phyloP scores from a whole-genome alignment of 2,888 invertebrate genomes.

The Drosophila borealis region DNA sequence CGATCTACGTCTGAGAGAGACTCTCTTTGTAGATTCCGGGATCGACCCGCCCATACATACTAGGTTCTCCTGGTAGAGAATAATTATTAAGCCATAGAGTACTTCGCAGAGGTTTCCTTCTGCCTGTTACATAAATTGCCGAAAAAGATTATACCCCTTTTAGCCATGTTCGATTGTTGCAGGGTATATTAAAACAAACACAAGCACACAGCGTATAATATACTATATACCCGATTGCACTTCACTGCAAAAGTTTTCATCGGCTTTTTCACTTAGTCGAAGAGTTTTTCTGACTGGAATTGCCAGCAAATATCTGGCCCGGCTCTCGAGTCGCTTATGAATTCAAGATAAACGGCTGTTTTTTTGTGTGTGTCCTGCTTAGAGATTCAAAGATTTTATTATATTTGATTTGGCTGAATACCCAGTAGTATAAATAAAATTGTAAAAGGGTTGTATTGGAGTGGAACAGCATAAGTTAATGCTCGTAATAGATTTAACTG shows the following conservation, averaged over 20 bases:
- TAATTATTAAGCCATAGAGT: too few species aligned
- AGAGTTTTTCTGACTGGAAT: slow-evolving; percentile 9
- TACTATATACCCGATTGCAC: slow-evolving; percentile 62
- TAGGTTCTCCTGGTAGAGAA: too few species aligned
- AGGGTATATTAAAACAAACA: slow-evolving; percentile 10
- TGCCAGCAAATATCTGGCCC: slow-evolving; percentile 37
- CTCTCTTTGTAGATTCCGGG: too few species aligned
- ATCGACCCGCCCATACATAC: too few species aligned
- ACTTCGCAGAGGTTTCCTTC: too few species aligned
- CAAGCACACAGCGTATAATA: slow-evolving; percentile 32
- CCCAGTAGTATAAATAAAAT: neutral
- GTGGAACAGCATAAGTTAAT: too few species aligned
- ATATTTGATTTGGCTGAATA: slow-evolving; percentile 33
- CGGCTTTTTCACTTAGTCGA: slow-evolving; percentile 59
- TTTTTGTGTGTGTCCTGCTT: slow-evolving; percentile 16
- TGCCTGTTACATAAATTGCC: too few species aligned
- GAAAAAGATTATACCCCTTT: too few species aligned
- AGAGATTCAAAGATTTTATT: slow-evolving; percentile 38
- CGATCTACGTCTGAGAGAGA: too few species aligned
- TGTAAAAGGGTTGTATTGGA: too few species aligned
- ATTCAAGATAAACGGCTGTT: slow-evolving; percentile 59
- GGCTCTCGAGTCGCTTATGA: slow-evolving; percentile 39
- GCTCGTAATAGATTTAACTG: too few species aligned
- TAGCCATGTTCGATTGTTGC: too few species aligned
- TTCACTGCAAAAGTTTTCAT: slow-evolving; percentile 62